Evolutionary conservation across 2,888 invertebrate genomes (phyloP).

Genomic region (Torymus aiolomorphi): DNA sequence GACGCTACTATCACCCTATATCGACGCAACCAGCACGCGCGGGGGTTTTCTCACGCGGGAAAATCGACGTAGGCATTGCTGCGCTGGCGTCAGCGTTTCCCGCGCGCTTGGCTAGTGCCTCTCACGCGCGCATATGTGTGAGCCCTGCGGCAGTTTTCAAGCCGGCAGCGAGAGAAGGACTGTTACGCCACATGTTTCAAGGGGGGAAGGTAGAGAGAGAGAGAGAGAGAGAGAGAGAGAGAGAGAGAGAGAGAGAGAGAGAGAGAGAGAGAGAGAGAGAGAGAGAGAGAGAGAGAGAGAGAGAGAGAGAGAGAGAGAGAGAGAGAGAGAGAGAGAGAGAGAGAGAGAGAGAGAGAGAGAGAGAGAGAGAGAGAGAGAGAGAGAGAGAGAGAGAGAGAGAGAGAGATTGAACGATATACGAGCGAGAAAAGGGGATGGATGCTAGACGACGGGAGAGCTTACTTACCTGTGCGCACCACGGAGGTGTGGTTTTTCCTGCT

Average conservation of each 20-base stretch:
- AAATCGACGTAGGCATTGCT: neutral
- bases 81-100: conserved; percentile 18
- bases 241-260: conserved; percentile 51
- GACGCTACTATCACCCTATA: too few species aligned
- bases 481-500: conserved; percentile 1
- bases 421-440: conserved; percentile 34
- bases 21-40: neutral
- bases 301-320: conserved; percentile 51
- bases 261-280: conserved; percentile 51
- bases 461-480: conserved; percentile 12
- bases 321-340: conserved; percentile 51
- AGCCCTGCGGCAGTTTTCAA: neutral
- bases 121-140: neutral
- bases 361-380: conserved; percentile 51
- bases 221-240: conserved; percentile 51
- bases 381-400: conserved; percentile 52
- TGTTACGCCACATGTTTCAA: conserved; percentile 62
- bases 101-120: conserved; percentile 36
- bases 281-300: conserved; percentile 51
- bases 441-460: neutral
- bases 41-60: conserved; percentile 1
- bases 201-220: conserved; percentile 47
- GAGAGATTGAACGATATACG: conserved; percentile 15
- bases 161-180: conserved; percentile 19
- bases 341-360: conserved; percentile 51